A percentile compares a stretch with the other conserved stretches of the same genome.
phyloP scores from a whole-genome alignment of 2,113 vertebrate genomes.

The Prunella himalayana region DNA sequence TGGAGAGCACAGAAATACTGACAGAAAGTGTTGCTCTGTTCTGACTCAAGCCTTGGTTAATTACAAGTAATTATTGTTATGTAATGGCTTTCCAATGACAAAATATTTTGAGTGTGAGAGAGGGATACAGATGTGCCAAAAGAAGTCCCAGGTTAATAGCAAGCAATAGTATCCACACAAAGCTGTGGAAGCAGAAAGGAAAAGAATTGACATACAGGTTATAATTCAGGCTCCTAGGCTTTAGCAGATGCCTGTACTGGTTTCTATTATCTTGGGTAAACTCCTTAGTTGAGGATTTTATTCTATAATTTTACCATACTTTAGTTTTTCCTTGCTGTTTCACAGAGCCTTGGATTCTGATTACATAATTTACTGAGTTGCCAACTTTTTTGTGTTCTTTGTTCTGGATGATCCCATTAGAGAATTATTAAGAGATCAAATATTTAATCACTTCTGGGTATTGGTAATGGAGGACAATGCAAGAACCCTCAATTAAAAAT shows the following conservation, averaged over 20 bases:
- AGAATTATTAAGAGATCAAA: neutral
- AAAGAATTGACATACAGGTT: neutral
- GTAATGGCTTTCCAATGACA: neutral
- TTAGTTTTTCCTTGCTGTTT: neutral
- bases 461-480: neutral
- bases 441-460: neutral
- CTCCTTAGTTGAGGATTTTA: neutral
- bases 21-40: neutral
- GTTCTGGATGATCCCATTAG: neutral
- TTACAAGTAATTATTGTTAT: neutral
- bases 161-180: too few species aligned
- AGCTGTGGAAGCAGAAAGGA: neutral
- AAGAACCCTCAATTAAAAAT: neutral
- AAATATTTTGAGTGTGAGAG: neutral
- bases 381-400: neutral
- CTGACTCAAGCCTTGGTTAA: neutral
- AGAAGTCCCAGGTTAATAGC: neutral
- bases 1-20: neutral
- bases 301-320: neutral
- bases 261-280: neutral
- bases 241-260: neutral
- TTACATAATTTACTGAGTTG: neutral
- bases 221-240: neutral
- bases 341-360: neutral
- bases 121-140: neutral